phyloP scores from a whole-genome alignment of 1,140 invertebrate genomes.

The Bacillus rossius region DNA sequence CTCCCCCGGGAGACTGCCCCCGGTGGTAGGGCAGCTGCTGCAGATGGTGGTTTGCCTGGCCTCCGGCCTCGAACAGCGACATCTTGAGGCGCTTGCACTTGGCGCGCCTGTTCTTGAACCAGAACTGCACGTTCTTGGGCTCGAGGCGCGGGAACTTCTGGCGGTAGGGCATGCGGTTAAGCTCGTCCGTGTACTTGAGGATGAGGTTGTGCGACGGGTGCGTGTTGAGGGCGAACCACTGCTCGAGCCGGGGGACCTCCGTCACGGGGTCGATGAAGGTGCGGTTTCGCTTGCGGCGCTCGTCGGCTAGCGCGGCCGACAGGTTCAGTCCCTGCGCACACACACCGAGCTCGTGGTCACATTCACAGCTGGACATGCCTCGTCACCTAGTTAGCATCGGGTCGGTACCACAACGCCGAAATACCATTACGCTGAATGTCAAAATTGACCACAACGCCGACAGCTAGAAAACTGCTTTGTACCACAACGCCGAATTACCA shows the following conservation, averaged over 20 bases:
- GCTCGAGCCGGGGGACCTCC: slow-evolving; percentile 93
- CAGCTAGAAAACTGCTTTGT: no score
- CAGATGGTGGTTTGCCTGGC: background rate
- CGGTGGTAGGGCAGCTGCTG: background rate
- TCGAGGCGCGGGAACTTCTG: slow-evolving; percentile 95
- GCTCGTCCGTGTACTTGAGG: slow-evolving; percentile 92
- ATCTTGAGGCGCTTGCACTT: slow-evolving; percentile 93
- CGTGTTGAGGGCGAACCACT: slow-evolving; percentile 96
- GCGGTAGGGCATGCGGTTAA: slow-evolving; percentile 91
- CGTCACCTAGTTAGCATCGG: no score
- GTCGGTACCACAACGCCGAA: no score
- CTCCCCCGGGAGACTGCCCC: no score
- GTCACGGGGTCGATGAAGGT: slow-evolving; percentile 99
- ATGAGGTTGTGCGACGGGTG: slow-evolving; percentile 96
- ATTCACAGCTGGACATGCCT: no score
- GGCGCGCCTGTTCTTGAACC: slow-evolving; percentile 93
- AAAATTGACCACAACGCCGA: no score
- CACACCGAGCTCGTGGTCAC: no score
- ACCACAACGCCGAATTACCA: no score
- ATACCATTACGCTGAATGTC: no score
- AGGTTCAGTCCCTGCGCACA: slow-evolving; percentile 25
- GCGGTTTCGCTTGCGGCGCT: slow-evolving; percentile 87
- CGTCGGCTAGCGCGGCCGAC: slow-evolving; percentile 50
- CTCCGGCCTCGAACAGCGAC: slow-evolving; percentile 62
- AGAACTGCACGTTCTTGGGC: slow-evolving; percentile 97